Conservation (phyloP, 2,888 invertebrate genomes). For the Platypus cylindrus region DNA sequence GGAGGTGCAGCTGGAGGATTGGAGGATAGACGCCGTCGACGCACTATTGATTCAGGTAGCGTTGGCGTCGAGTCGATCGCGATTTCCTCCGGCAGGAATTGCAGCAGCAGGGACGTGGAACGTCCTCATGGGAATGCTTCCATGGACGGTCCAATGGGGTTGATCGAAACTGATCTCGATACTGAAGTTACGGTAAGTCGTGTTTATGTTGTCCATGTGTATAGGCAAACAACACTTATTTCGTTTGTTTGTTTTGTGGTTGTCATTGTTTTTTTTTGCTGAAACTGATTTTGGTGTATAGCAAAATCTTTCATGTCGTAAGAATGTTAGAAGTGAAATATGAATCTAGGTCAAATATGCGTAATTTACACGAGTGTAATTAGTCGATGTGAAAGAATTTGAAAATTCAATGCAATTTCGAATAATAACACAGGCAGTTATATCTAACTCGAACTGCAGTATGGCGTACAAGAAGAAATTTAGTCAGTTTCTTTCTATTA, state of each 20-base stretch:
- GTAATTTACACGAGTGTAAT: too few relatives aligned
- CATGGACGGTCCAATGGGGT: slow-evolving; percentile 50
- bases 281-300: too few relatives aligned
- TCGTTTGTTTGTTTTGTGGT: not conserved
- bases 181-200: slow-evolving; percentile 49
- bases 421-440: too few relatives aligned
- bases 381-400: too few relatives aligned
- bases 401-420: too few relatives aligned
- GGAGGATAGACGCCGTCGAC: slow-evolving; percentile 24
- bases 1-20: slow-evolving; percentile 6
- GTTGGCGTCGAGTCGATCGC: slow-evolving; percentile 18
- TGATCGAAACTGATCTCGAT: slow-evolving; percentile 85
- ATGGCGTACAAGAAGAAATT: too few relatives aligned
- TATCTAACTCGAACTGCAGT: too few relatives aligned
- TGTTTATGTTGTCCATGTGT: not conserved
- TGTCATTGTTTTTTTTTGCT: not conserved
- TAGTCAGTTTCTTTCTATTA: too few relatives aligned
- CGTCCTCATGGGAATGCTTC: slow-evolving; percentile 33
- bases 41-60: slow-evolving; percentile 32
- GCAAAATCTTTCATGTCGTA: too few relatives aligned
- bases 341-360: slow-evolving; percentile 3
- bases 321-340: too few relatives aligned
- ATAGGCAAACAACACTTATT: not conserved
- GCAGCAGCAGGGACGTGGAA: slow-evolving; percentile 22
- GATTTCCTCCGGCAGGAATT: slow-evolving; percentile 17